Percentiles rank a stretch among this genome's conserved stretches.
These are phyloP conservation scores for Loris lydekkerianus DNA, from an alignment of 2,797 vertebrate genomes.

Conservation along the genomic window DNA sequence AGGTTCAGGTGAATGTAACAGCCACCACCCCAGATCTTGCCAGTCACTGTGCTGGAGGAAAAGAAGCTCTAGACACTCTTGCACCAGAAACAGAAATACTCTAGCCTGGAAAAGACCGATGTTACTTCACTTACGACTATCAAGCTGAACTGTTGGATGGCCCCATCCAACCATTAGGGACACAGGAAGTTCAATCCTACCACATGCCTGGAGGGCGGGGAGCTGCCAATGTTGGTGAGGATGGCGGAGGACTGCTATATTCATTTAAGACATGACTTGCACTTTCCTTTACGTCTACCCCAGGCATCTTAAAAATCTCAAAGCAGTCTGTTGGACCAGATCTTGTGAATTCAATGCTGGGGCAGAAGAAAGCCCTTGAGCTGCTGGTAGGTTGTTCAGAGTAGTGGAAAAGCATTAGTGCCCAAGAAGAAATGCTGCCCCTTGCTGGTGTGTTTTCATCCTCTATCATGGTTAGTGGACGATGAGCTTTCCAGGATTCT, in stretches of 20 bases:
- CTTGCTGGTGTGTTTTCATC: neutral
- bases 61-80: neutral
- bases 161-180: neutral
- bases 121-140: neutral
- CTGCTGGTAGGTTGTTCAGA: neutral
- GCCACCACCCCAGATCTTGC: neutral
- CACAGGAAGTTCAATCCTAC: neutral
- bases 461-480: neutral
- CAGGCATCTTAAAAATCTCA: constrained; percentile 27
- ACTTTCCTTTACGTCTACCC: neutral
- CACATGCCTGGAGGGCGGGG: neutral
- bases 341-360: constrained; percentile 19
- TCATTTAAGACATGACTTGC: neutral
- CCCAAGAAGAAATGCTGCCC: neutral
- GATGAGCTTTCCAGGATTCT: neutral
- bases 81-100: neutral
- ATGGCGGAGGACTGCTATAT: neutral
- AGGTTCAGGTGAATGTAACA: neutral
- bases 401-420: neutral
- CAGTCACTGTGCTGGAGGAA: neutral
- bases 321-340: neutral
- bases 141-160: neutral
- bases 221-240: neutral
- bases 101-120: constrained; percentile 24
- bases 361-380: neutral